These are phyloP conservation scores for Xanthorhoe designata DNA, from an alignment of 2,888 invertebrate genomes.

Conservation along the genomic window DNA sequence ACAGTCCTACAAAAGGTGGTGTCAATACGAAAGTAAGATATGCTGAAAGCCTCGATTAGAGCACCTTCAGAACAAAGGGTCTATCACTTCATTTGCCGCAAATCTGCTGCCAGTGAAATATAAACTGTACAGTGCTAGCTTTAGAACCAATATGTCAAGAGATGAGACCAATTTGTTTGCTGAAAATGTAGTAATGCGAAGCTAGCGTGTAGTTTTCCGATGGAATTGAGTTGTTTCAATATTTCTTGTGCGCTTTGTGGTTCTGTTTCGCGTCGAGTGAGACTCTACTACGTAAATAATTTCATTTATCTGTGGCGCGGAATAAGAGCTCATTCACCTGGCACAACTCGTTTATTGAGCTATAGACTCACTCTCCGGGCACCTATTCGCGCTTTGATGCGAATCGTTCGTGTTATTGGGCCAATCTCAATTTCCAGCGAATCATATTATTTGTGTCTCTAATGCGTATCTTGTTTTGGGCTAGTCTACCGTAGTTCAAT, in stretches of 20 bases:
- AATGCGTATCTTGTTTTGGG: slow-evolving; percentile 17
- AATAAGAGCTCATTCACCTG: slow-evolving; percentile 52
- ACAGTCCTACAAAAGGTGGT: slow-evolving; percentile 15
- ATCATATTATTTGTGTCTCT: slow-evolving; percentile 34
- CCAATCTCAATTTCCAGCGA: slow-evolving; percentile 51
- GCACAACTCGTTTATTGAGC: slow-evolving; percentile 43
- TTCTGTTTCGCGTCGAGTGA: slow-evolving; percentile 2
- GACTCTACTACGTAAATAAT: neutral
- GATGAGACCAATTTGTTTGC: neutral
- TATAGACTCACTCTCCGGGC: slow-evolving; percentile 43
- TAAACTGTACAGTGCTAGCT: neutral
- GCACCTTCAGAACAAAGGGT: slow-evolving; percentile 20
- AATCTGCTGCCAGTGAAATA: neutral
- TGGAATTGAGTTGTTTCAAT: slow-evolving; percentile 2
- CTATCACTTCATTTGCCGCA: slow-evolving; percentile 1
- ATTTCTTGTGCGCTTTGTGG: neutral
- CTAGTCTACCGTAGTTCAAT: slow-evolving; percentile 9
- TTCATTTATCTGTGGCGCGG: slow-evolving; percentile 27
- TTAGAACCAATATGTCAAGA: neutral
- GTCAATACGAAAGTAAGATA: slow-evolving; percentile 36
- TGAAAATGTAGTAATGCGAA: neutral
- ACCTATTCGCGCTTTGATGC: slow-evolving; percentile 49
- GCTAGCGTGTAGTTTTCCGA: neutral
- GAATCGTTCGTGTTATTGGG: slow-evolving; percentile 56
- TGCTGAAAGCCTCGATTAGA: slow-evolving; percentile 49